phyloP scores from a whole-genome alignment of 2,888 invertebrate genomes.

The Ornithoptera priamus region DNA sequence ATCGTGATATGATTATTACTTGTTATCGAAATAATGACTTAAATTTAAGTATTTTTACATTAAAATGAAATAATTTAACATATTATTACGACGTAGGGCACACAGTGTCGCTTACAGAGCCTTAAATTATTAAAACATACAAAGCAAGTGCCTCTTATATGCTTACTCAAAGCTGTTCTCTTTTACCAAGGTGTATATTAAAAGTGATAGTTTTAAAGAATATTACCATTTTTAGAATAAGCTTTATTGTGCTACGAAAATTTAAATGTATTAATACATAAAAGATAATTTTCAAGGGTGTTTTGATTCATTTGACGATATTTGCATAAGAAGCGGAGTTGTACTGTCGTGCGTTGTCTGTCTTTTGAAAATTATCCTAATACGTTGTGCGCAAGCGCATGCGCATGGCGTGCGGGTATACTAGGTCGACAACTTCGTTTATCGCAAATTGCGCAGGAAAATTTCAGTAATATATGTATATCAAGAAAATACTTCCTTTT shows the following conservation, averaged over 20 bases:
- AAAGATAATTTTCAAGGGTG: conserved; percentile 17
- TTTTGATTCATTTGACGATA: conserved; percentile 2
- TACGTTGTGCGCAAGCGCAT: not conserved
- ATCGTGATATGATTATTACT: conserved; percentile 63
- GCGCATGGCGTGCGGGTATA: not conserved
- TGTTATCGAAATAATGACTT: conserved; percentile 39
- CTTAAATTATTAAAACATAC: conserved; percentile 22
- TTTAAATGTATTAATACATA: conserved; percentile 5
- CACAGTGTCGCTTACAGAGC: conserved; percentile 29
- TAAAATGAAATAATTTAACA: conserved; percentile 39
- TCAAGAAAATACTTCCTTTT: too few species aligned
- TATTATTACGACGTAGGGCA: conserved; percentile 24
- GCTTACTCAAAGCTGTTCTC: conserved; percentile 22
- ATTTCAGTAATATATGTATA: too few species aligned
- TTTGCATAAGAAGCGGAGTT: conserved; percentile 57
- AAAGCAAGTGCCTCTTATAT: conserved; percentile 28
- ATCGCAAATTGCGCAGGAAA: not conserved
- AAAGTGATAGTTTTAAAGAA: conserved; percentile 26
- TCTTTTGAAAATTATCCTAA: conserved; percentile 32
- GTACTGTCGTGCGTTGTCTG: conserved; percentile 47
- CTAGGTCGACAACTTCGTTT: not conserved
- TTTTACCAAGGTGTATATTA: conserved; percentile 25
- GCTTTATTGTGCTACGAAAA: conserved; percentile 24
- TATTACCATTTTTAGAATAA: conserved; percentile 26
- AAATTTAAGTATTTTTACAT: conserved; percentile 46